Conservation (phyloP, 1,140 invertebrate genomes). For the Belonocnema kinseyi region DNA sequence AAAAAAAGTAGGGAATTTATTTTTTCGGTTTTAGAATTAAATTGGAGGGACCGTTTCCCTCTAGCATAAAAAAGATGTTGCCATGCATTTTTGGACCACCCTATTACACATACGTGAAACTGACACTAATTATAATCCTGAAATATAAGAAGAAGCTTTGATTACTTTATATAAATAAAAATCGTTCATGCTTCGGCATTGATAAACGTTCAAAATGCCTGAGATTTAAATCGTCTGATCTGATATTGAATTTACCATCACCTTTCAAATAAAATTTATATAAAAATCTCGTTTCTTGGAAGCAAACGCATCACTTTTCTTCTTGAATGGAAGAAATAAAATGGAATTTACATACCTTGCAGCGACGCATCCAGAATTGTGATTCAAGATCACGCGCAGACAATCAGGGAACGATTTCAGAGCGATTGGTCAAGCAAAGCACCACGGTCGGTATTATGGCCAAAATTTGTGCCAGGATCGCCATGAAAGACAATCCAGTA, state of each 20-base stretch:
- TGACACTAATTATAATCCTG: no score
- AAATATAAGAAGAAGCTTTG: not conserved
- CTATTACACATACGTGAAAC: no score
- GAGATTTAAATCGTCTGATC: constrained; percentile 6
- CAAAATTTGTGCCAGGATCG: constrained; percentile 52
- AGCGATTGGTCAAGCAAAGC: constrained; percentile 46
- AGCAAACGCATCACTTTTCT: not conserved
- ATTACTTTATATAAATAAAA: not conserved
- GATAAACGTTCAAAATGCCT: not conserved
- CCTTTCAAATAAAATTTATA: not conserved
- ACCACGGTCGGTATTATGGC: constrained; percentile 51
- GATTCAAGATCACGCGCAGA: constrained; percentile 29
- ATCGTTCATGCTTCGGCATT: not conserved
- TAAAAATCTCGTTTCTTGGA: not conserved
- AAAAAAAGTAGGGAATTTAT: no score
- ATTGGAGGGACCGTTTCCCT: no score
- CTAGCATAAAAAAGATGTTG: no score
- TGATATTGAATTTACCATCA: constrained; percentile 11
- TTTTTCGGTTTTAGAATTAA: no score
- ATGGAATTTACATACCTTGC: not conserved
- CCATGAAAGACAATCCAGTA: constrained; percentile 51
- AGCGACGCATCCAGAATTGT: not conserved
- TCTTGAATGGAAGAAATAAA: not conserved
- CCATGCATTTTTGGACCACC: no score
- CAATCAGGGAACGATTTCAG: not conserved